Evolutionary conservation across 35 echinoderm and acorn worm genomes (phyloP), one percentile per base, ranked within the genome.

Genomic region (Eucidaris tribuloides): DNA sequence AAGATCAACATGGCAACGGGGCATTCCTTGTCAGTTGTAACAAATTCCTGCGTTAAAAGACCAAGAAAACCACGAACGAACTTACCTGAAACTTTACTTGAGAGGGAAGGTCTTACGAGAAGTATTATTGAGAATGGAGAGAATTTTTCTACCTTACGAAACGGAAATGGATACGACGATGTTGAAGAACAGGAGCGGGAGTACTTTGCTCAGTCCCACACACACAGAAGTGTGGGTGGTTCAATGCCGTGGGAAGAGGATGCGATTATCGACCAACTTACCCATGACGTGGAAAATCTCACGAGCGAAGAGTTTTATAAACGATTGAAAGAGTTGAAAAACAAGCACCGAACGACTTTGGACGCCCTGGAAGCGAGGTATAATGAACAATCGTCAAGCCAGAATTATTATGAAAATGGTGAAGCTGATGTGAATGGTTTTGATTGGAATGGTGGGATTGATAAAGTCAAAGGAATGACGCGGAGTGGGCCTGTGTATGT

Each of bases 1-100:
- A n/a, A n/a, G n/a, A 61, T 65, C 76, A 97, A 93, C 86, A 97
- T 97, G 95, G 86, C 89, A 86, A 87, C 83, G 43, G 89, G 89
- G n/a, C 95, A 98, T 81, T 45, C 76, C 25, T 65, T 98, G 45
- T 93, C 95, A 34, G 62, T 89, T 37, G 82, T 98, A 23, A 98
- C 95, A 71, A 98, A 98, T 83, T 86, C 90, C 57, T 93, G 82
- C 80, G 79, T 93, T 22, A 93, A 76, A 83, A 57, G 81, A 27
- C 95, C 95, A n/a, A 66, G 82, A 78, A 93, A 90, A 42, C 95
- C 95, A 33, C 54, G 58, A 79, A 90, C 61, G 34, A 92, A 85
- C 62, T 80, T 98, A 68, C 79, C 90, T 29, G 91, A 82, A 20
- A 87, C 89, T 31, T 85, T 93, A 60, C 33, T 80, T 46, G 95